Base-by-base conservation (phyloP, 2,797 vertebrate genomes). In the Urophycis tenuis region DNA sequence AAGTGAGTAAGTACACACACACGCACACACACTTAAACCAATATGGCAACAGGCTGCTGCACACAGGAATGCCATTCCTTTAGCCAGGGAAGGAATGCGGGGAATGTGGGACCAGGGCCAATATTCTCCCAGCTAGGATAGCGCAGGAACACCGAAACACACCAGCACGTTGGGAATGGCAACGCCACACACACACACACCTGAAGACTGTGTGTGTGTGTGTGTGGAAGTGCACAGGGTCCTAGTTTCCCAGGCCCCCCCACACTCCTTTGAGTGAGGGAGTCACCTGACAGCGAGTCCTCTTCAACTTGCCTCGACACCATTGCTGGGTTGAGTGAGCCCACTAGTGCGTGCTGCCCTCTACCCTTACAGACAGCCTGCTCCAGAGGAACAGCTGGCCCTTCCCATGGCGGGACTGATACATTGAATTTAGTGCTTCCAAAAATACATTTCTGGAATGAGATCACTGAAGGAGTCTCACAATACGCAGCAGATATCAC, bases 31-130 rank as follows among this genome's bases (percentile, higher is more conserved):
- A 41, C 39, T 14, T 14, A 41, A 11, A 41, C 39, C 11, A 49
- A 49, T 41, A 22, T 73, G 25, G 7, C 77, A 78, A n/a, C 72
- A 74, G 83, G 81, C 84, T 81, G 67, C 79, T 76, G 70, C 78
- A 70, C 81, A 80, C 69, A 25, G 79, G 85, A 91, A 90, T 86
- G 84, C 71, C 74, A 85, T 77, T 76, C 79, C 87, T 83, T 60
- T 74, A 74, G 78, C 73, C 75, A 75, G 77, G 72, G 74, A 72
- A 80, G 82, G 82, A 85, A 88, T 82, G 81, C 53, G 17, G 12
- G 78, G 85, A 91, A 88, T 90, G 83, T 85, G 82, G 87, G 87
- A 29, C 15, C n/a, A 17, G 2, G 11, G 88, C 85, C 89, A 90
- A 84, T 72, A 76, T 70, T 77, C 86, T 86, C 83, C 87, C 80